Evolutionary conservation across 1,140 invertebrate genomes (phyloP), one percentile per base, ranked within the genome.

Genomic region (Platyura marginata): DNA sequence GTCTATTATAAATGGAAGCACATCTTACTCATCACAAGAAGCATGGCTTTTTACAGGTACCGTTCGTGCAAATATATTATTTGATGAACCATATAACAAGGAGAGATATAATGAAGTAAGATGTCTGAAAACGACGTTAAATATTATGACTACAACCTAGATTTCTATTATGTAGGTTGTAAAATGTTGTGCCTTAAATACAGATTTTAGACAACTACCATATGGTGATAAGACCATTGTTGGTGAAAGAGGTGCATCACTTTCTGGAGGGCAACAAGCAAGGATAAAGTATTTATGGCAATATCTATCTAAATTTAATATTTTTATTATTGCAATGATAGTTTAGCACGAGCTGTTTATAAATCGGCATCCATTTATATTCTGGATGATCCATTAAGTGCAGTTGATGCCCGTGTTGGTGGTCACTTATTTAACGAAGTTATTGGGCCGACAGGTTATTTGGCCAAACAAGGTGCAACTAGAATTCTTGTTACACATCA

Each of bases 171-270:
- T 36, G 6, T 44, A 72, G 66, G 70, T 77, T 35, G 68, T 74
- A n/a, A 65, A 61, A 48, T 77, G 70, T 10, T 82, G 79, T 54
- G 75, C 78, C 0, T 55, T 85, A 34, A 62, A 67, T 29, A 71
- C 68, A 23, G 89, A 93, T 57, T 77, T 93, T 45, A 67, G 78
- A 46, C 75, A 84, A 51, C 74, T 94, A 49, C 75, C 81, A 1
- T 70, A 79, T 50, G 77, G 82, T 15, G 88, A 93, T 57, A 67
- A 75, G 55, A 90, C 85, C 2, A 55, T 84, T 33, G 86, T 94
- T 16, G 81, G 83, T 4, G 88, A 93, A 58, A 68, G 81, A 44
- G 89, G 88, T 36, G 74, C 80, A 1, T 78, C 78, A 6, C 62
- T 93, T 3, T 90, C 85, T 42, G 88, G 89, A 9, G 88, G 10